Percentiles rank a stretch among this genome's conserved stretches.
phyloP scores from a whole-genome alignment of 1,140 invertebrate genomes.

The Philopotamus ludificatus region DNA sequence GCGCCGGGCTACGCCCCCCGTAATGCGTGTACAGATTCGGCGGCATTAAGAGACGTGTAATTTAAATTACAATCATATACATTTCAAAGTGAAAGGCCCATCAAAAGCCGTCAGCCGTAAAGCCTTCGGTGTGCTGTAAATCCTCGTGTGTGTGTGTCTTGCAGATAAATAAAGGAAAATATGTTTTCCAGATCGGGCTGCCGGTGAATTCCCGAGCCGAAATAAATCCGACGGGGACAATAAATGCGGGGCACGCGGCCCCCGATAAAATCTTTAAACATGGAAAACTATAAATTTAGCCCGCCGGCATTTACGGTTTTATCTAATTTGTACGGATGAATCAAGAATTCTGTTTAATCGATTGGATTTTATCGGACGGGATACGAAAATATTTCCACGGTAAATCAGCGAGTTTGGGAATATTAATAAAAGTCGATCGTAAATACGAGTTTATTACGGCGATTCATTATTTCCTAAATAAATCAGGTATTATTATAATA shows the following conservation, averaged over 20 bases:
- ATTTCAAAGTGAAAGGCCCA: constrained; percentile 3
- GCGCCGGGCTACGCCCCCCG: too few relatives aligned
- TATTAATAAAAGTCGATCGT: too few relatives aligned
- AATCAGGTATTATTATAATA: too few relatives aligned
- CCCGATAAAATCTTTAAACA: not conserved
- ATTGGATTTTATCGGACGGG: too few relatives aligned
- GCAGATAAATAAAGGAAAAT: constrained; percentile 8
- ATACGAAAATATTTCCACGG: too few relatives aligned
- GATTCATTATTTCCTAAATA: too few relatives aligned
- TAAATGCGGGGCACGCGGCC: constrained; percentile 10
- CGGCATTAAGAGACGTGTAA: not conserved
- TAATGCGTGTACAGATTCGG: not conserved
- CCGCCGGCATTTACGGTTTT: not conserved
- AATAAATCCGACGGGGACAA: constrained; percentile 15
- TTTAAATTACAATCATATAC: constrained; percentile 8
- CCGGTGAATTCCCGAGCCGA: constrained; percentile 11
- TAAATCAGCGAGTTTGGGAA: too few relatives aligned
- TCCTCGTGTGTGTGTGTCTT: not conserved
- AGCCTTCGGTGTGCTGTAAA: constrained; percentile 2
- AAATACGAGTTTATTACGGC: too few relatives aligned
- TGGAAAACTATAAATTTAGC: not conserved
- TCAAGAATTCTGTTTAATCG: too few relatives aligned
- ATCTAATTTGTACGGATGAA: too few relatives aligned
- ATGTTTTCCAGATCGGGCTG: constrained; percentile 2
- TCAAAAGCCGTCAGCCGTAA: constrained; percentile 2